These are phyloP conservation scores for Diglossa cyanea DNA, from an alignment of 2,797 vertebrate genomes.

Conservation along the genomic window DNA sequence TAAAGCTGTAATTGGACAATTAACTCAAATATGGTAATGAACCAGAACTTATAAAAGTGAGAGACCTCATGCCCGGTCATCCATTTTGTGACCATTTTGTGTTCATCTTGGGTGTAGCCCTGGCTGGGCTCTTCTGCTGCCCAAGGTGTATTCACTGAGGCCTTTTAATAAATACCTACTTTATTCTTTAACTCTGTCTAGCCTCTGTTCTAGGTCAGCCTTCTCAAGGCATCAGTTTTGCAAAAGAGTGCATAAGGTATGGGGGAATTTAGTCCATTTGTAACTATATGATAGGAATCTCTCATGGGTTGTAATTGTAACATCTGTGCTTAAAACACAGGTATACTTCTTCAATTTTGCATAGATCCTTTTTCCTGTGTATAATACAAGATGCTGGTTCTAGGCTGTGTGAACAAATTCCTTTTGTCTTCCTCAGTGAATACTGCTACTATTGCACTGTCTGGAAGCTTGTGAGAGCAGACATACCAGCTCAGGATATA, in stretches of 20 bases:
- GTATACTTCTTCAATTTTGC: neutral
- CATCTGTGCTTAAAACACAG: neutral
- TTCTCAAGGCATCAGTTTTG: neutral
- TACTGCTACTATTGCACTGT: neutral
- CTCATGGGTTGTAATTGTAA: neutral
- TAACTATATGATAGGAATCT: neutral
- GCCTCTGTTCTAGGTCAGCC: neutral
- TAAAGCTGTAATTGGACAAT: neutral
- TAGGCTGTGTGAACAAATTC: neutral
- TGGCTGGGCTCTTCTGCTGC: neutral
- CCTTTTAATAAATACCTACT: neutral
- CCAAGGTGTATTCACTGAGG: neutral
- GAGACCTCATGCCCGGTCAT: neutral
- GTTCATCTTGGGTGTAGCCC: neutral
- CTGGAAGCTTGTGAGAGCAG: conserved; percentile 25
- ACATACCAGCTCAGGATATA: neutral
- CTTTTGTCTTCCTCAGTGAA: neutral
- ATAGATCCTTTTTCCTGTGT: neutral
- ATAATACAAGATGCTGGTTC: neutral
- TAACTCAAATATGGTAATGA: neutral
- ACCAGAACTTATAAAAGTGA: neutral
- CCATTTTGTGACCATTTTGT: neutral
- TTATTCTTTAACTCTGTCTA: neutral
- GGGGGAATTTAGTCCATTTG: neutral
- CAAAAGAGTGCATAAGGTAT: neutral